These are phyloP conservation scores for Saturnia pavonia DNA, from an alignment of 2,888 invertebrate genomes.

Conservation along the genomic window DNA sequence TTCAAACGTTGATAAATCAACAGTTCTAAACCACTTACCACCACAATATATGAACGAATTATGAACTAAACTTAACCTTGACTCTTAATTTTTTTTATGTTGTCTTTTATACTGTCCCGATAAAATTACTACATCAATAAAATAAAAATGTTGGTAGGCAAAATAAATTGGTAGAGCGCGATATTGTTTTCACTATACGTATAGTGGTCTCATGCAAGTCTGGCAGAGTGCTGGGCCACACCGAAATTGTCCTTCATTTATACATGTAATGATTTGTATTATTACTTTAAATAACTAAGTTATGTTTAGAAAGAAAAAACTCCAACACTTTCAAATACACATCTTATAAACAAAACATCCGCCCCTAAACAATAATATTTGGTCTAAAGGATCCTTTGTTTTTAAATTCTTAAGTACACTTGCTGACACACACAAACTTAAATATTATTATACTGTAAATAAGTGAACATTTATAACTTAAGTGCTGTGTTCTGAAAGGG, in stretches of 20 bases:
- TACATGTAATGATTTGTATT: background rate
- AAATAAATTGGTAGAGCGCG: too few species aligned
- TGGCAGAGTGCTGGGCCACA: too few species aligned
- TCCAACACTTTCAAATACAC: background rate
- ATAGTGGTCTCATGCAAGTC: background rate
- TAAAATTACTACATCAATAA: too few species aligned
- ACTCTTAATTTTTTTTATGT: too few species aligned
- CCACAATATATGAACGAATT: too few species aligned
- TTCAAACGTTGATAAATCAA: too few species aligned
- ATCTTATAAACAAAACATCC: conserved; percentile 9
- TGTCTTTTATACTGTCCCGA: too few species aligned
- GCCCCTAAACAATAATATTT: conserved; percentile 8
- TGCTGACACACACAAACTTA: background rate
- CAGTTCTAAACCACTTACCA: too few species aligned
- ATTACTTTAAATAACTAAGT: background rate
- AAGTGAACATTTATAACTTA: background rate
- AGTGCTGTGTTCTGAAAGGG: background rate
- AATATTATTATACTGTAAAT: conserved; percentile 1
- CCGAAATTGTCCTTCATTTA: background rate
- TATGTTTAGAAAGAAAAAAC: background rate
- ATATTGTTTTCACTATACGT: too few species aligned
- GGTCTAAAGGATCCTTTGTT: background rate
- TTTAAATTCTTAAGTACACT: conserved; percentile 5
- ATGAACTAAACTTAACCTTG: too few species aligned
- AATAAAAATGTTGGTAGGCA: too few species aligned